Base-by-base conservation (phyloP, 2,113 vertebrate species). In the Procavia capensis region DNA sequence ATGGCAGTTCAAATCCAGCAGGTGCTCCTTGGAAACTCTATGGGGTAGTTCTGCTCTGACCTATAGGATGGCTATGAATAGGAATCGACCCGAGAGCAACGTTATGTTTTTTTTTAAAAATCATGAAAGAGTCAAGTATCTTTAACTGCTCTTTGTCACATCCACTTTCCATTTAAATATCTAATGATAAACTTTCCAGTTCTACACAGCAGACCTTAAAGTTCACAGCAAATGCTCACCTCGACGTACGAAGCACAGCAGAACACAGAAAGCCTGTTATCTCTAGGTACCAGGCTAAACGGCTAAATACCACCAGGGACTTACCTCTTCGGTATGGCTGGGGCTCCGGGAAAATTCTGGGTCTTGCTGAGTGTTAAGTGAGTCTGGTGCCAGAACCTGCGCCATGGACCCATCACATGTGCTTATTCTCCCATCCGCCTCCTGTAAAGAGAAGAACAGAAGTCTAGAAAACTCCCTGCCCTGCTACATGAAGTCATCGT, bases 341-440 rank as follows among this genome's bases (percentile, higher is more conserved):
- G 39, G 64, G 17, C 29, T 79, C 45, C 7, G 70, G 31, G 91
- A 93, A 45, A 31, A 39, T 16, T 85, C 96, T 79, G 87, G 89
- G 87, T 54, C 17, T 39, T 10, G 61, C 78, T 92, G 95, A 29
- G 92, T 3, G 39, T 20, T 96, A 79, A 85, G 88, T 29, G 85
- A 68, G 84, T 90, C 57, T 80, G 63, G 92, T 50, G 22, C 1
- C 91, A 90, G n/a, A 31, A 70, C 76, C 10, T 97, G 95, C 22
- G 66, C 95, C 90, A 39, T 31, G 17, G 3, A 11, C 75, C 82
- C 86, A 54, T 86, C 91, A 54, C 81, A 95, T 9, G 86, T 94
- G 68, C 94, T 96, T 61, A 92, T 97, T 97, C 97, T 47, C 54
- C 87, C 96, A 85, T 93, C 90, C 83, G 85, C 79, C 75, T 97